Percentiles rank a stretch among this genome's conserved stretches.
Conservation (phyloP, 2,113 vertebrate species). For the Condylura cristata region DNA sequence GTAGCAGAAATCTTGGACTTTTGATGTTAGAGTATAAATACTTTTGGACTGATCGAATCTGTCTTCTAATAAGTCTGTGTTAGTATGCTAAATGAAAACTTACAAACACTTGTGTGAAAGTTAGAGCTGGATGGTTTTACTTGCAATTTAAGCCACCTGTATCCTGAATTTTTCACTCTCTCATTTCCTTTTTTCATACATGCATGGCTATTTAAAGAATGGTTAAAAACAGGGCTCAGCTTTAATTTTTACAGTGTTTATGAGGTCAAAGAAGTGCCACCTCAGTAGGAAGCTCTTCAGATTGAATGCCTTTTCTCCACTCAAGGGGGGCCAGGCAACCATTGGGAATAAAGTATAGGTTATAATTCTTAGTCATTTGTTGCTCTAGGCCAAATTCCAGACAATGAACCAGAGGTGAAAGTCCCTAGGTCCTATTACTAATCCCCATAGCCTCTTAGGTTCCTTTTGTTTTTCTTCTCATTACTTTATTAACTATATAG, state of each 20-base stretch:
- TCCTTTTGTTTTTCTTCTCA: constrained; percentile 68
- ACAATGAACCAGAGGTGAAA: constrained; percentile 65
- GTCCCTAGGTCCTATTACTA: constrained; percentile 62
- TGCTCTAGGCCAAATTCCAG: constrained; percentile 74
- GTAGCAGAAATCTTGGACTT: neutral
- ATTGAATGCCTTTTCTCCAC: constrained; percentile 42
- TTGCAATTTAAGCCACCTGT: neutral
- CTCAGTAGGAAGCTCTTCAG: neutral
- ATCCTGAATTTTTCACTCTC: neutral
- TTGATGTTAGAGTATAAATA: neutral
- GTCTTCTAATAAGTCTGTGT: neutral
- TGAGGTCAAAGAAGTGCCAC: neutral
- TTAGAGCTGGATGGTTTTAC: neutral
- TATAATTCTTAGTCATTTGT: constrained; percentile 75
- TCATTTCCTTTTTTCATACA: neutral
- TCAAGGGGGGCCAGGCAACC: neutral
- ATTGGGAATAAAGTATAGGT: constrained; percentile 52
- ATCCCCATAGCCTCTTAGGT: constrained; percentile 41
- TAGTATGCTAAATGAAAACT: constrained; percentile 2
- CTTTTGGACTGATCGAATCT: constrained; percentile 42
- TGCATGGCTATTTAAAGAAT: constrained; percentile 16
- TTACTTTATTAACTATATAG: constrained; percentile 68
- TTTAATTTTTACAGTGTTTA: constrained; percentile 28
- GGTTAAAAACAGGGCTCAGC: neutral
- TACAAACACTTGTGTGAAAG: constrained; percentile 18